Evolutionary conservation across 2,113 vertebrate species (phyloP).

Genomic region (Elephas maximus): DNA sequence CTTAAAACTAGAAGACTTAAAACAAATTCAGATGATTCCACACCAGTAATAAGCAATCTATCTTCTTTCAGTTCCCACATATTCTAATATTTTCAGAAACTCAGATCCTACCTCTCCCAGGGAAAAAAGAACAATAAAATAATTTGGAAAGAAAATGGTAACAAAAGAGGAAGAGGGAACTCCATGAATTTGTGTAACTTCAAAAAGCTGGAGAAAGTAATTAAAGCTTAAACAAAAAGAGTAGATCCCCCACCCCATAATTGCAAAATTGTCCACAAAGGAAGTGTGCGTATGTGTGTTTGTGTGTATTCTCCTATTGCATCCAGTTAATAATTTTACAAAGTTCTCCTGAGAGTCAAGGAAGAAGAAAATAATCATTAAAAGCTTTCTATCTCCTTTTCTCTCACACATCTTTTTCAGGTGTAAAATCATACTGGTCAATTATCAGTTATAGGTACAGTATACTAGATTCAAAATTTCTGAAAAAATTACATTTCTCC

Average conservation of each 20-base stretch:
- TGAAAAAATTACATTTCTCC: neutral
- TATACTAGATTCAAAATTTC: neutral
- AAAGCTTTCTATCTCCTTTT: neutral
- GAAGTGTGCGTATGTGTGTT: neutral
- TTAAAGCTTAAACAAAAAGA: neutral
- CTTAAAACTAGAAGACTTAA: constrained; percentile 15
- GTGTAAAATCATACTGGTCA: neutral
- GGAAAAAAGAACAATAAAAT: neutral
- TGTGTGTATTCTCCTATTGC: neutral
- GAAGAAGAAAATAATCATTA: neutral
- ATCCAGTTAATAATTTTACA: neutral
- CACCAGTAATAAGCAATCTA: neutral
- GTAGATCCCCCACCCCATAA: neutral
- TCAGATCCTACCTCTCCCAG: neutral
- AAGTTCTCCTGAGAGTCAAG: neutral
- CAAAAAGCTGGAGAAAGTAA: too few species aligned
- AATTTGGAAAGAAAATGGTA: constrained; percentile 1
- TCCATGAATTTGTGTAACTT: neutral
- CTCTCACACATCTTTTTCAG: neutral
- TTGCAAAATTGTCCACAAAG: neutral
- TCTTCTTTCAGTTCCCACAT: neutral
- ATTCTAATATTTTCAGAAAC: neutral
- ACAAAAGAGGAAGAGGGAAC: neutral
- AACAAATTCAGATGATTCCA: neutral
- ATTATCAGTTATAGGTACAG: neutral